Conservation (phyloP, 2,888 invertebrate genomes). For the Hydropsyche betteni region DNA sequence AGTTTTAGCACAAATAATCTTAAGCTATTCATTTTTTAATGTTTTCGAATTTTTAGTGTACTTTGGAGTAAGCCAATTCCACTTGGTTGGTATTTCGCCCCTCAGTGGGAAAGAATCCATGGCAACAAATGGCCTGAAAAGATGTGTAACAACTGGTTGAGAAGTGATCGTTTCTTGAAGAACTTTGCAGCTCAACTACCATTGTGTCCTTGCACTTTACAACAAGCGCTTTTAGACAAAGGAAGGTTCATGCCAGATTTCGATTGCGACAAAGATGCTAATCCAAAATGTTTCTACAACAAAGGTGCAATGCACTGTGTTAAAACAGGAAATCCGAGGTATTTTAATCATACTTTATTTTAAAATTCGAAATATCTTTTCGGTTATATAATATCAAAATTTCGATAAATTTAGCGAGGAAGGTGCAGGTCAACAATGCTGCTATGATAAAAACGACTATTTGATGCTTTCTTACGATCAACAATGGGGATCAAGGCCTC, state of each 20-base stretch:
- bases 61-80: constrained; percentile 94
- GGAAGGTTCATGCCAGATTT: constrained; percentile 92
- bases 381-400: neutral
- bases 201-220: constrained; percentile 90
- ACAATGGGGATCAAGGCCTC: constrained; percentile 90
- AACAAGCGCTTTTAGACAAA: constrained; percentile 91
- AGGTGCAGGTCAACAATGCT: constrained; percentile 96
- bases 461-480: constrained; percentile 96
- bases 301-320: constrained; percentile 93
- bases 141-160: constrained; percentile 91
- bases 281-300: constrained; percentile 88
- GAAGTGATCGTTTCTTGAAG: constrained; percentile 81
- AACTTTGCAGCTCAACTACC: constrained; percentile 86
- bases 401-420: constrained; percentile 69
- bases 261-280: constrained; percentile 90
- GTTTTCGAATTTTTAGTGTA: constrained; percentile 60
- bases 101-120: constrained; percentile 85
- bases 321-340: constrained; percentile 89
- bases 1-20: neutral
- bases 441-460: constrained; percentile 91
- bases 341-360: constrained; percentile 51
- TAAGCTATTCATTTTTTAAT: too few species aligned
- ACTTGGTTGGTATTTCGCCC: constrained; percentile 89
- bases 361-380: neutral
- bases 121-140: constrained; percentile 84